These are phyloP conservation scores for Alloplasta piceator DNA, from an alignment of 2,888 invertebrate species.

Conservation along the genomic window DNA sequence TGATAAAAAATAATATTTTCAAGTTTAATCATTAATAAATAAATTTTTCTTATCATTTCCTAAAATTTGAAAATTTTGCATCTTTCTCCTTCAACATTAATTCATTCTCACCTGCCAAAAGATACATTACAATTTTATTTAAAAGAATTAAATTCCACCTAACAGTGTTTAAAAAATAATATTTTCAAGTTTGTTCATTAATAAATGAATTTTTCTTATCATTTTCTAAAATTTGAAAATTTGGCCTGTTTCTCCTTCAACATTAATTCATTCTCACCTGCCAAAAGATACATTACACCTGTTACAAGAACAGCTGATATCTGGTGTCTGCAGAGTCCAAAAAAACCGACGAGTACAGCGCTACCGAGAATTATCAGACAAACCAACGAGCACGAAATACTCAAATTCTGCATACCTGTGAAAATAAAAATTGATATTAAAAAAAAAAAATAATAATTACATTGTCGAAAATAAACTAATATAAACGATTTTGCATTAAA, in stretches of 20 bases:
- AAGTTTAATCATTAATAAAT: conserved; percentile 3
- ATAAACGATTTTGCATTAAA: no score
- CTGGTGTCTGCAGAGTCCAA: conserved; percentile 95
- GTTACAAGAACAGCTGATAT: conserved; percentile 97
- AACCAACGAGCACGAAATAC: conserved; percentile 96
- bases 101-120: no score
- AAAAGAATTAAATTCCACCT: not conserved
- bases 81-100: no score
- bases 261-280: conserved; percentile 86
- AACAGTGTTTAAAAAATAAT: not conserved
- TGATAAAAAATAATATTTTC: not conserved
- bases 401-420: conserved; percentile 97
- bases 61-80: not conserved
- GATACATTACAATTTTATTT: no score
- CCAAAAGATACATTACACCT: conserved; percentile 96
- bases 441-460: no score
- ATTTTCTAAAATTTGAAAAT: not conserved
- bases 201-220: not conserved
- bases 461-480: no score
- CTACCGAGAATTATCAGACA: conserved; percentile 94
- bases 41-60: not conserved
- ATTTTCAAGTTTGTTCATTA: not conserved
- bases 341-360: conserved; percentile 94
- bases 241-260: not conserved
- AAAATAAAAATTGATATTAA: not conserved